Percentiles rank a stretch among this genome's conserved stretches.
These are phyloP conservation scores for Tryphoninae sp. DNA, from an alignment of 2,888 invertebrate genomes.

Conservation along the genomic window DNA sequence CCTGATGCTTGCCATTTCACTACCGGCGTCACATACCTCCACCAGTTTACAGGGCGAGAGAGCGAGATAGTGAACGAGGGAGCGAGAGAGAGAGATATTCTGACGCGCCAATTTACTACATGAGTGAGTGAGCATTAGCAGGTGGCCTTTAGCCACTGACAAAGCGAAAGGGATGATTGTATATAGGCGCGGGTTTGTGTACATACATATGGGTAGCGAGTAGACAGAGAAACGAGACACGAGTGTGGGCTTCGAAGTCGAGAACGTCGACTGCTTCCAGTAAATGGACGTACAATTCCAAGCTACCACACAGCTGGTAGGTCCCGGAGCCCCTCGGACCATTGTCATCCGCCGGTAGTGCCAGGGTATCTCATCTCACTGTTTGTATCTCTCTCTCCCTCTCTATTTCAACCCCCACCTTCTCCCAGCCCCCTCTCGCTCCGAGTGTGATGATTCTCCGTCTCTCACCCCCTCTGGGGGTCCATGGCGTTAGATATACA, in stretches of 20 bases:
- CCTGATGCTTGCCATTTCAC: conserved; percentile 70
- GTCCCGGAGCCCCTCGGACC: conserved; percentile 30
- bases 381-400: conserved; percentile 12
- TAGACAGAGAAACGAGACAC: conserved; percentile 37
- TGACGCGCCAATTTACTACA: conserved; percentile 57
- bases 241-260: conserved; percentile 20
- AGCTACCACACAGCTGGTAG: conserved; percentile 12
- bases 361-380: conserved; percentile 18
- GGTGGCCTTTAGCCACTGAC: conserved; percentile 51
- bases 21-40: conserved; percentile 49
- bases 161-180: conserved; percentile 48
- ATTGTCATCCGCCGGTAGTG: conserved; percentile 34
- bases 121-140: conserved; percentile 57
- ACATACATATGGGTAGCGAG: conserved; percentile 8
- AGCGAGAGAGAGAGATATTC: conserved; percentile 54
- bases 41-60: conserved; percentile 52
- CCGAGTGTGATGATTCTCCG: conserved; percentile 41
- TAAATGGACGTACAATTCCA: conserved; percentile 42
- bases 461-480: conserved; percentile 37
- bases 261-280: conserved; percentile 34
- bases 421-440: not conserved
- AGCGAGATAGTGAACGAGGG: conserved; percentile 58
- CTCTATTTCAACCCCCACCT: not conserved
- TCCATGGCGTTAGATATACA: conserved; percentile 24
- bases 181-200: conserved; percentile 1